Evolutionary conservation across 2,113 vertebrate genomes (phyloP), one percentile per base, ranked within the genome.

Genomic region (Microtus pennsylvanicus): DNA sequence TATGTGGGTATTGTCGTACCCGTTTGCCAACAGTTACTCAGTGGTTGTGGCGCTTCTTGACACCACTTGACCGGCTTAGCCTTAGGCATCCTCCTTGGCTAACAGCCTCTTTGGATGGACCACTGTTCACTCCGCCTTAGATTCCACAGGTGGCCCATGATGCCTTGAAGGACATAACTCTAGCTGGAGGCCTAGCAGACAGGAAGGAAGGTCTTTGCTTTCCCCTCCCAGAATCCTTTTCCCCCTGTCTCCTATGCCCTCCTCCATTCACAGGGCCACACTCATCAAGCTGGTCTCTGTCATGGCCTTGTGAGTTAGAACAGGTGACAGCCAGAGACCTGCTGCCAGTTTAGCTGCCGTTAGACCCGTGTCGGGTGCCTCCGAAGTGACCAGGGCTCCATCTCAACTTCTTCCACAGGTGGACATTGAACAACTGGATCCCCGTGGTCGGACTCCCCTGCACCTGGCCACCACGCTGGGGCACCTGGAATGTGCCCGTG

Each of bases 401-500:
- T 75, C 86, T 89, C 82, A 11, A 50, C 69, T 82, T 77, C 63
- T 81, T 76, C 52, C 58, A 28, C 96, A 99, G 99, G 98, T 98
- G 2, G 99, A 99, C 96, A 97, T 99, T 0, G 99, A 99, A 98
- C 98, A 98, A 88, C 98, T 99, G 97, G 99, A 99, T 98, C 99
- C 99, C 6, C 99, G 99, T 16, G 99, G 99, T 10, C 99, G 99
- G 93, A 99, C 99, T 65, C 99, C 99, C 4, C 98, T 99, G 90
- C 99, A 99, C 98, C 98, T 99, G 96, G 99, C 99, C 55, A 99
- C 99, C 96, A 99, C 99, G 0, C 98, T 99, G 97, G 99, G 99
- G 69, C 98, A 99, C 98, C 98, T 99, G 11, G 99, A 99, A 81
- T 99, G 99, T 35, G 99, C 99, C 83, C 98, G 98, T 58, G 98